A percentile compares a stretch with the other conserved stretches of the same genome.
These are phyloP conservation scores for Propsilocerus akamusi DNA, from an alignment of 1,140 invertebrate genomes.

Conservation along the genomic window DNA sequence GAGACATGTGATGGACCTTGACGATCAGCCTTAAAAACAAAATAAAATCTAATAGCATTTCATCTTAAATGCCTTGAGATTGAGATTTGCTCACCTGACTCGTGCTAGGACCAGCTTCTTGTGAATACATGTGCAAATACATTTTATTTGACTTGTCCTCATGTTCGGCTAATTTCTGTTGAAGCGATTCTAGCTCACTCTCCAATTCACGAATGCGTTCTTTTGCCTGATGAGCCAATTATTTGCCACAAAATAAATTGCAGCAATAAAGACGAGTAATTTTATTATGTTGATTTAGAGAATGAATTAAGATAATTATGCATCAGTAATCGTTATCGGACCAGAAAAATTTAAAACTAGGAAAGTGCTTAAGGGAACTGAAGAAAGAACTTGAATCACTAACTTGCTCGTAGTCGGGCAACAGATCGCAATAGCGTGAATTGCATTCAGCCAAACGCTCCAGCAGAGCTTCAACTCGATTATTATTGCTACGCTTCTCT, in stretches of 20 bases:
- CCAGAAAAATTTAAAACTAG: constrained; percentile 2
- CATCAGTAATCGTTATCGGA: background rate
- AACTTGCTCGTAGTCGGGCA: constrained; percentile 37
- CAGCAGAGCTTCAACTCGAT: constrained; percentile 55
- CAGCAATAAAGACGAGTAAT: background rate
- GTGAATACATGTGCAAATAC: constrained; percentile 66
- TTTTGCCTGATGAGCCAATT: constrained; percentile 27
- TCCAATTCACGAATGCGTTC: constrained; percentile 44
- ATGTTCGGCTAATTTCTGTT: constrained; percentile 43
- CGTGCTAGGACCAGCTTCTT: constrained; percentile 32
- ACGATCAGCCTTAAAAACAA: constrained; percentile 15
- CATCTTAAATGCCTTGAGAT: background rate
- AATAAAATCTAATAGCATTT: background rate
- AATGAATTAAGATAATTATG: background rate
- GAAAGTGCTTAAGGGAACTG: no score
- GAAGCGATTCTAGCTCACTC: constrained; percentile 43
- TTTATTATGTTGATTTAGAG: no score
- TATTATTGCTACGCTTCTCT: constrained; percentile 55
- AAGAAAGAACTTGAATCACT: background rate
- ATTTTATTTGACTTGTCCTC: constrained; percentile 55
- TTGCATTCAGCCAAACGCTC: constrained; percentile 64
- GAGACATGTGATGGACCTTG: constrained; percentile 41
- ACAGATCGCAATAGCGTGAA: constrained; percentile 46
- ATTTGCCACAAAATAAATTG: constrained; percentile 5
- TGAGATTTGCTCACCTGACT: no score